Evolutionary conservation across 2,113 vertebrate species (phyloP), one percentile per base, ranked within the genome.

Genomic region (Myiagra hebetior): DNA sequence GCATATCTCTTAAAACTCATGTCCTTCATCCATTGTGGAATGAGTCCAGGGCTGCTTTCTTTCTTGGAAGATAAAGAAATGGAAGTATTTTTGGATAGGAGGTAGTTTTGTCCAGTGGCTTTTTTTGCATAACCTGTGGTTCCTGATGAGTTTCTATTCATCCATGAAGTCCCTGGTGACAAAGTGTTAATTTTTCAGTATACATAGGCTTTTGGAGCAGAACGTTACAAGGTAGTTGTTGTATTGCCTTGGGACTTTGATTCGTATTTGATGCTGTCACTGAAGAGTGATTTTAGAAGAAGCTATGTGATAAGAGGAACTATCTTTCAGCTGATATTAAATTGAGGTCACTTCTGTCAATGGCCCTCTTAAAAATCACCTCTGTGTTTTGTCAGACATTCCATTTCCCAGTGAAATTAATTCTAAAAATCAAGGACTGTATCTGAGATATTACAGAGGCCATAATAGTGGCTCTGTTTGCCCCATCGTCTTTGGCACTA

Each of bases 371-470:
- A 95, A 94, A 95, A 95, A 84, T 95, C 91, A 95, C 89, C 76
- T 87, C 91, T 92, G 50, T 94, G 79, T 93, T 89, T 92, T 97
- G 95, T 95, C 94, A 97, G 84, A 72, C 68, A 50, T 93, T 95
- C 76, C 35, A 91, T 95, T 97, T 96, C 86, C 86, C 68, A 26
- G 84, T 39, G 72, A 96, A 95, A 96, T 97, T 93, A 91, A 91
- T 95, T 92, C 89, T 81, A 88, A 93, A 93, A 96, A 89, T 78
- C 95, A 95, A 95, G 93, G 96, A 91, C 91, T 89, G 86, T 95
- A 83, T 84, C 64, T 93, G 95, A 93, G 89, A 70, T 95, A 91
- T 93, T 93, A 73, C 26, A 8, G 50, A 92, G 73, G 68, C 65
- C 80, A 21, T 95, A 87, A 84, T 26, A 64, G 72, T 24, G 39